These are phyloP conservation scores for Triplophysa yarkandensis DNA, from an alignment of 2,797 vertebrate species.

Conservation along the genomic window DNA sequence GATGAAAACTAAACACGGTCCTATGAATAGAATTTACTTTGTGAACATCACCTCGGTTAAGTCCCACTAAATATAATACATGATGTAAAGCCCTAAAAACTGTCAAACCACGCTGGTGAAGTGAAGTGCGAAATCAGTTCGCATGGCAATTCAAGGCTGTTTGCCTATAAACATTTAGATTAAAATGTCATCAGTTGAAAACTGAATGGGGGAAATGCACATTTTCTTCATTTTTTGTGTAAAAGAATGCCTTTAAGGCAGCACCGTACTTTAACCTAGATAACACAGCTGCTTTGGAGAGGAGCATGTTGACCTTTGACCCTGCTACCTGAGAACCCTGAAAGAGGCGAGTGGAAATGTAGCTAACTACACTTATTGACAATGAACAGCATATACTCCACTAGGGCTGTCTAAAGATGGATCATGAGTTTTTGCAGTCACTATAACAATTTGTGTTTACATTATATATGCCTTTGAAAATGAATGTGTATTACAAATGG, in stretches of 20 bases:
- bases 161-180: not conserved
- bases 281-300: conserved; percentile 27
- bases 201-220: not conserved
- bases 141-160: not conserved
- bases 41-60: not conserved
- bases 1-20: conserved; percentile 7
- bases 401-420: too few species aligned
- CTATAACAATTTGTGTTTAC: too few species aligned
- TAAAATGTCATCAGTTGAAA: not conserved
- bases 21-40: not conserved
- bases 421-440: too few species aligned
- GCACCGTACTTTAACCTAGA: conserved; percentile 19
- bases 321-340: conserved; percentile 28
- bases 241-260: conserved; percentile 10
- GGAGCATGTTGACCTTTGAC: conserved; percentile 41
- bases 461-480: too few species aligned
- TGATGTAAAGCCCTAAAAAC: not conserved
- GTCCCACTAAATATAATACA: not conserved
- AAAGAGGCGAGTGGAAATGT: not conserved
- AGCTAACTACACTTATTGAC: not conserved
- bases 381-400: too few species aligned
- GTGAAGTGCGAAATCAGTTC: not conserved
- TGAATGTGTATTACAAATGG: too few species aligned
- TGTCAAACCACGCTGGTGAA: not conserved
- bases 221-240: not conserved